phyloP scores from a whole-genome alignment of 2,797 vertebrate species.

The Sebastes taczanowskii region DNA sequence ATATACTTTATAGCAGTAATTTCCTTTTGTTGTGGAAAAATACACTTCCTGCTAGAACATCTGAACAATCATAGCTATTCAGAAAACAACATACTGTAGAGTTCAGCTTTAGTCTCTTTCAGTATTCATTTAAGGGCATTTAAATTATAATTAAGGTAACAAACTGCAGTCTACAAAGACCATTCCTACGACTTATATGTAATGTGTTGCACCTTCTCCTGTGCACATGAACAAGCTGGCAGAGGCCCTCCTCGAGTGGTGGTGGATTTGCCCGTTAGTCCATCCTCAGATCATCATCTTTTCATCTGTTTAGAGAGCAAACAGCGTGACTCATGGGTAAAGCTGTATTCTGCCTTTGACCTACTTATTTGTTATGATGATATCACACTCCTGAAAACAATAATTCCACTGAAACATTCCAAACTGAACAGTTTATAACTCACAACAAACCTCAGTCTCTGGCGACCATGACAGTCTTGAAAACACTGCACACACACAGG shows the following conservation, averaged over 20 bases:
- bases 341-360: slow-evolving; percentile 24
- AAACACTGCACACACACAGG: slow-evolving; percentile 33
- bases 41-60: slow-evolving; percentile 37
- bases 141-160: not conserved
- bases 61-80: slow-evolving; percentile 19
- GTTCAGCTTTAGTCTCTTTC: slow-evolving; percentile 3
- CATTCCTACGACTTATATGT: not conserved
- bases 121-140: slow-evolving; percentile 33
- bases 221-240: slow-evolving; percentile 11
- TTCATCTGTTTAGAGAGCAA: slow-evolving; percentile 26
- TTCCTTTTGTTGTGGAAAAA: slow-evolving; percentile 25
- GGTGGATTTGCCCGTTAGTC: not conserved
- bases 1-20: slow-evolving; percentile 2
- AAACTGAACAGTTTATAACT: slow-evolving; percentile 18
- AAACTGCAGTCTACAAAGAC: not conserved
- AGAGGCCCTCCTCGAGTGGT: not conserved
- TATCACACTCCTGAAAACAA: slow-evolving; percentile 11
- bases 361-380: slow-evolving; percentile 17
- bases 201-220: slow-evolving; percentile 14
- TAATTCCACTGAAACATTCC: slow-evolving; percentile 62
- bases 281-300: slow-evolving; percentile 3
- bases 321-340: slow-evolving; percentile 3
- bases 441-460: slow-evolving; percentile 27
- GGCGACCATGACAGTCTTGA: slow-evolving; percentile 13
- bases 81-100: not conserved